A percentile compares a stretch with the other conserved stretches of the same genome.
phyloP scores from a whole-genome alignment of 53 echinoderm and acorn worm genomes.

The Mesocentrotus franciscanus region DNA sequence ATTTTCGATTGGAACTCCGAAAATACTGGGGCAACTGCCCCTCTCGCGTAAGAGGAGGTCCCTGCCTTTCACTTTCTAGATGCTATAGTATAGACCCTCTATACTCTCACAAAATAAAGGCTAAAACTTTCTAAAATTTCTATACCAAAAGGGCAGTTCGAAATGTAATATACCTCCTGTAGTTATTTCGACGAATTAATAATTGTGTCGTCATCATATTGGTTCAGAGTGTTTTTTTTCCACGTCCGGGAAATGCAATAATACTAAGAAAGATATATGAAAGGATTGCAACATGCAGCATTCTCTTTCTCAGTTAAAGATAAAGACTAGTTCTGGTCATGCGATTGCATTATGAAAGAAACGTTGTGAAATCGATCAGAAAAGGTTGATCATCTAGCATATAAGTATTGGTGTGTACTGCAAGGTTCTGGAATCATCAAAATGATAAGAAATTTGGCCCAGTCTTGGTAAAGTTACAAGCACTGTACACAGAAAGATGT shows the following conservation, averaged over 20 bases:
- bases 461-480: no score
- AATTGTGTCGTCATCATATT: slow-evolving; percentile 5
- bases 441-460: no score
- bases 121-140: neutral
- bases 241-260: neutral
- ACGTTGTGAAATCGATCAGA: no score
- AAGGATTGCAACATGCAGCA: neutral
- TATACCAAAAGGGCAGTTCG: neutral
- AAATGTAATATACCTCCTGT: neutral
- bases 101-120: neutral
- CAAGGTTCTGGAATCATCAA: no score
- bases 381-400: no score
- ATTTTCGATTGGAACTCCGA: neutral
- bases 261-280: neutral
- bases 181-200: neutral
- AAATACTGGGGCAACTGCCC: neutral
- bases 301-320: neutral
- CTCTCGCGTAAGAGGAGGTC: neutral
- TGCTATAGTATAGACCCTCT: neutral
- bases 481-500: no score
- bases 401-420: no score
- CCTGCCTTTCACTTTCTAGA: neutral
- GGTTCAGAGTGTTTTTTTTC: neutral
- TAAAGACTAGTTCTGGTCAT: no score
- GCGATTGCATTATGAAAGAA: no score